A percentile compares a stretch with the other conserved stretches of the same genome.
Evolutionary conservation across 2,113 vertebrate genomes (phyloP).

Genomic region (Antennarius striatus): DNA sequence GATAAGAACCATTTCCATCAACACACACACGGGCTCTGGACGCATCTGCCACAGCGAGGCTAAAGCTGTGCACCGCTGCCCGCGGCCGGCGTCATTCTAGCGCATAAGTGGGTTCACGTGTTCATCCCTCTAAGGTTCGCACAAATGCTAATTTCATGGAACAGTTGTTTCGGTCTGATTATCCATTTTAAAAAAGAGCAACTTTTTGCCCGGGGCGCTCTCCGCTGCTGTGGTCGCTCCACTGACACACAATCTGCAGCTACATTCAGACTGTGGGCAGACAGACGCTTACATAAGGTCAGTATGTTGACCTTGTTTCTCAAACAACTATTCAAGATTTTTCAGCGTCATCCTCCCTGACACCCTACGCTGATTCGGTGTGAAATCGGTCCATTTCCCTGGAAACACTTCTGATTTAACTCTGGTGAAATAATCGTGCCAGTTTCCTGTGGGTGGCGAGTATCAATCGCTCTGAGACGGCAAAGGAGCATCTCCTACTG

Average conservation of each 20-base stretch:
- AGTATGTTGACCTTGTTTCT: no score
- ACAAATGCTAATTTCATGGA: conserved; percentile 62
- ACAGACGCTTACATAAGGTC: conserved; percentile 1
- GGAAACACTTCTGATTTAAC: conserved; percentile 30
- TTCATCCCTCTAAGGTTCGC: conserved; percentile 52
- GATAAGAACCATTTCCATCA: conserved; percentile 50
- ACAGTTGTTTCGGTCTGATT: conserved; percentile 42
- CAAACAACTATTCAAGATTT: no score
- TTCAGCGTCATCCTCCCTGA: no score
- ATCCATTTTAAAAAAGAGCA: conserved; percentile 20
- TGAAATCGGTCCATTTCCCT: conserved; percentile 11
- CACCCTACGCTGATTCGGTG: not conserved
- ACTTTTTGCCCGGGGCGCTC: conserved; percentile 33
- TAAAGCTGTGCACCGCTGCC: conserved; percentile 39
- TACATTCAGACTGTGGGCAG: conserved; percentile 2
- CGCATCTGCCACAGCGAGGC: conserved; percentile 52
- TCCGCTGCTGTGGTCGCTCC: conserved; percentile 40
- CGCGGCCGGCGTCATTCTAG: conserved; percentile 15
- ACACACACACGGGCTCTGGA: conserved; percentile 38
- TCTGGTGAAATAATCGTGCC: conserved; percentile 37
- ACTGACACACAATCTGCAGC: conserved; percentile 70
- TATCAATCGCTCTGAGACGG: conserved; percentile 48
- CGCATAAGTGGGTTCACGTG: conserved; percentile 64
- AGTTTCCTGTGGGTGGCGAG: conserved; percentile 48
- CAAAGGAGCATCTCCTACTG: conserved; percentile 37